Evolutionary conservation across 2,797 vertebrate species (phyloP).

Genomic region (Diplodus sargus): DNA sequence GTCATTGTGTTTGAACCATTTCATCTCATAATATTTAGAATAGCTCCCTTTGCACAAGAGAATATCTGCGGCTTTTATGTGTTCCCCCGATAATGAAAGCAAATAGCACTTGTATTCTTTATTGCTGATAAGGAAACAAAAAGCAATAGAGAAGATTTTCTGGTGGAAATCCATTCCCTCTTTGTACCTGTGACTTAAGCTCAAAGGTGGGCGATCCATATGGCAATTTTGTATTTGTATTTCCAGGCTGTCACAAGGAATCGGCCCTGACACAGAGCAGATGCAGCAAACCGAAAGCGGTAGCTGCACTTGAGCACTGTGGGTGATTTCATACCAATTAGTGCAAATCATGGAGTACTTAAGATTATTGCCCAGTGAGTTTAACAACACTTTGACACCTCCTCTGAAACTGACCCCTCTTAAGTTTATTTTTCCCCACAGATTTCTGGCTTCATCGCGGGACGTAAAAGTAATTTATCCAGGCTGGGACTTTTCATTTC

Average conservation of each 20-base stretch:
- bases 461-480: constrained; percentile 69
- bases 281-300: constrained; percentile 71
- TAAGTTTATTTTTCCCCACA: constrained; percentile 71
- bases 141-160: constrained; percentile 63
- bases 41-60: constrained; percentile 62
- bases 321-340: constrained; percentile 87
- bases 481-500: constrained; percentile 63
- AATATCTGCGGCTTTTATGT: constrained; percentile 75
- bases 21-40: constrained; percentile 67
- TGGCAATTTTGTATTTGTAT: constrained; percentile 75
- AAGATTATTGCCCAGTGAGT: constrained; percentile 82
- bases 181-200: constrained; percentile 78
- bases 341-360: constrained; percentile 86
- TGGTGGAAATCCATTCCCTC: constrained; percentile 63
- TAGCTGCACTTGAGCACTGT: constrained; percentile 81
- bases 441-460: constrained; percentile 58
- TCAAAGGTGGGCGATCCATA: constrained; percentile 76
- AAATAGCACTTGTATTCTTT: constrained; percentile 70
- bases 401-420: constrained; percentile 76
- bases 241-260: constrained; percentile 85
- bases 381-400: constrained; percentile 85
- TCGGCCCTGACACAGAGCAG: constrained; percentile 82
- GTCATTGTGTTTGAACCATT: constrained; percentile 65
- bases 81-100: constrained; percentile 73
- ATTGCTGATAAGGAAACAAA: constrained; percentile 55